Evolutionary conservation across 2,113 vertebrate species (phyloP), one percentile per base, ranked within the genome.

Genomic region (Ranitomeya variabilis): DNA sequence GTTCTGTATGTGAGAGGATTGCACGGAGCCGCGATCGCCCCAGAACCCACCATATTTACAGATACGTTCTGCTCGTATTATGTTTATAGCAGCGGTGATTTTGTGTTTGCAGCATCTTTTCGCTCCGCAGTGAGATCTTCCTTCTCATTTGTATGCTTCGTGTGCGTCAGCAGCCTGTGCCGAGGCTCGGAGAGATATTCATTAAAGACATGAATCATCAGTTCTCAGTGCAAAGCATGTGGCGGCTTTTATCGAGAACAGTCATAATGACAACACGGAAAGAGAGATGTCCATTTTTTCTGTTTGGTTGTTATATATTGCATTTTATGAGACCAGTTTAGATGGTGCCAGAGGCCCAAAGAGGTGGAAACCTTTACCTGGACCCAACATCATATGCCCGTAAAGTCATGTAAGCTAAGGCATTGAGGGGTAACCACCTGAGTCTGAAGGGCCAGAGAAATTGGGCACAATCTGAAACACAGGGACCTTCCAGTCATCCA

Each of bases 151-250:
- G 37, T 83, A 83, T 69, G 19, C 66, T 83, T n/a, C n/a, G 19
- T n/a, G 31, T n/a, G 19, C 60, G 60, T 83, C 80, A 83, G 80
- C 80, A 64, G 59, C 80, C 80, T n/a, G 59, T 0, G 59, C 80
- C 31, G 80, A 64, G 80, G 60, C 31, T 83, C 31, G 19, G 31
- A 82, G 57, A 83, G 19, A 19, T 9, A 66, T 37, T 64, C 59
- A 66, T 66, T 83, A 83, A 66, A 66, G 51, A 66, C 19, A 66
- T 83, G 59, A 83, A 64, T 83, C 80, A 83, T 83, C 80, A 52
- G 8, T 59, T 60, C 59, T 66, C 51, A 45, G 59, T n/a, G 60
- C 31, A 14, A 62, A 83, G 13, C 23, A 83, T 52, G 59, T 83
- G 60, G 15, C 57, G 26, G 10, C 31, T 11, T 62, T 64, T 54